phyloP scores from a whole-genome alignment of 2,888 invertebrate species.

The Sminthurinus aureus region DNA sequence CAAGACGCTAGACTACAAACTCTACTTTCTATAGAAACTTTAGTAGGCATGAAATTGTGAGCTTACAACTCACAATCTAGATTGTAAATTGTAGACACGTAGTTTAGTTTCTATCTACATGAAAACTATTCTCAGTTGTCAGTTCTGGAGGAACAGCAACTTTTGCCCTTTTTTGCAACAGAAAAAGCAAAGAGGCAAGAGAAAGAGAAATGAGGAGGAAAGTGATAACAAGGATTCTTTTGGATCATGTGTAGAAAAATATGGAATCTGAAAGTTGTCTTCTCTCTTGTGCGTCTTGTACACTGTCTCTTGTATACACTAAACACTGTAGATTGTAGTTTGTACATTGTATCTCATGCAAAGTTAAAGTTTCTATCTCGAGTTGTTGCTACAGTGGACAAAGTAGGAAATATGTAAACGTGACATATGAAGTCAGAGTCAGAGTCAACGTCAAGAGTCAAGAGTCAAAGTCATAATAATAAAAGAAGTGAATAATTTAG shows the following conservation, averaged over 20 bases:
- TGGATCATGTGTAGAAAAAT: too few relatives aligned
- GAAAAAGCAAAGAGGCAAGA: not conserved
- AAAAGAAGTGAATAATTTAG: constrained; percentile 1
- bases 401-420: not conserved
- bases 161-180: not conserved
- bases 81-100: not conserved
- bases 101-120: not conserved
- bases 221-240: too few relatives aligned
- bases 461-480: not conserved
- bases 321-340: not conserved
- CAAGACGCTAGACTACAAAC: too few relatives aligned
- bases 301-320: too few relatives aligned
- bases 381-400: not conserved
- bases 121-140: not conserved
- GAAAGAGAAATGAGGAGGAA: too few relatives aligned
- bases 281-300: too few relatives aligned
- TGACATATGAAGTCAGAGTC: not conserved
- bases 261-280: too few relatives aligned
- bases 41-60: not conserved
- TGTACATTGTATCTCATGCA: not conserved
- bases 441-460: not conserved
- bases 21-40: not conserved
- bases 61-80: too few relatives aligned
- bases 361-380: too few relatives aligned
- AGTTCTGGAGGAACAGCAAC: too few relatives aligned